Percentiles rank a stretch among this genome's conserved stretches.
Evolutionary conservation across 1,140 invertebrate genomes (phyloP).

Genomic region (Listronotus oregonensis): DNA sequence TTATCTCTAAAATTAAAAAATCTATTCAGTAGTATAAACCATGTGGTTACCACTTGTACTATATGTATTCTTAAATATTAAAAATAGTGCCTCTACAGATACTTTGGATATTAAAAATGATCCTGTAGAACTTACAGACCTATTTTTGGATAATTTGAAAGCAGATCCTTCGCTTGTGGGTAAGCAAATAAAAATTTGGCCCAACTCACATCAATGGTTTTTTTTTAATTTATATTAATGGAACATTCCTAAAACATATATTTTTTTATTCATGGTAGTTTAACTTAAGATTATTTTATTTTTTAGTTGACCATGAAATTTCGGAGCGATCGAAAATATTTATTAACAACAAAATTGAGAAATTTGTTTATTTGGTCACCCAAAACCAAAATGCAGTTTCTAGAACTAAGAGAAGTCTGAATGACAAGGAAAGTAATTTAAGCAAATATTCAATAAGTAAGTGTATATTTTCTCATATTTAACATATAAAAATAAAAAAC

Average conservation of each 20-base stretch:
- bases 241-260: too few species aligned
- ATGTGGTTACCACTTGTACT: conserved; percentile 14
- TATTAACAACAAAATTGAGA: conserved; percentile 42
- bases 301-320: conserved; percentile 21
- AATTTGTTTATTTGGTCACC: conserved; percentile 42
- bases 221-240: too few species aligned
- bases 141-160: conserved; percentile 42
- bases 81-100: background rate
- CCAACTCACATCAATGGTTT: too few species aligned
- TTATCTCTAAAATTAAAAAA: too few species aligned
- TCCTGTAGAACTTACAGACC: conserved; percentile 4
- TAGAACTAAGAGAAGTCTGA: conserved; percentile 37
- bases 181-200: conserved; percentile 6
- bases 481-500: too few species aligned
- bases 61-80: conserved; percentile 6
- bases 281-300: too few species aligned
- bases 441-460: conserved; percentile 21
- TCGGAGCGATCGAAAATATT: conserved; percentile 34
- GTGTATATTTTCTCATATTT: conserved; percentile 7
- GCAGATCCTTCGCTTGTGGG: conserved; percentile 40
- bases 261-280: too few species aligned
- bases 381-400: conserved; percentile 22
- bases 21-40: background rate
- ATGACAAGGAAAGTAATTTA: background rate
- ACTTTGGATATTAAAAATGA: conserved; percentile 8